Percentiles rank a stretch among this genome's conserved stretches.
phyloP scores from a whole-genome alignment of 2,888 invertebrate genomes.

The Rosalia funebris region DNA sequence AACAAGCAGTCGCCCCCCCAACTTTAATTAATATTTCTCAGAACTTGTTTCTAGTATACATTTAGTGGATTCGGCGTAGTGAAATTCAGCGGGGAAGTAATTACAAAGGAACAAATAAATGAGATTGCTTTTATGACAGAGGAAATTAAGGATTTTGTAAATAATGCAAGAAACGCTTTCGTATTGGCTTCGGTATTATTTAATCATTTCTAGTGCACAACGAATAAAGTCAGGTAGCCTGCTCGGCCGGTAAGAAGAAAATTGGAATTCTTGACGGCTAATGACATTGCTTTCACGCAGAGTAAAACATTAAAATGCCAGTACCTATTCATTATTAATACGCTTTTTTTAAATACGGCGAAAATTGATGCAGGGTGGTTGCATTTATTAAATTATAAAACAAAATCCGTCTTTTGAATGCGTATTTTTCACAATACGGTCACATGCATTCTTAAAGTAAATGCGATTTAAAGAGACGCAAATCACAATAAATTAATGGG shows the following conservation, averaged over 20 bases:
- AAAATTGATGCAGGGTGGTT: not conserved
- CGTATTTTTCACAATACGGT: too few relatives aligned
- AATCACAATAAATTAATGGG: too few relatives aligned
- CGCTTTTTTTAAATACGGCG: not conserved
- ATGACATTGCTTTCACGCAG: not conserved
- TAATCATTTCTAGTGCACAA: constrained; percentile 1
- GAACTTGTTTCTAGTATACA: constrained; percentile 14
- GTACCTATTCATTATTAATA: not conserved
- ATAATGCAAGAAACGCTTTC: constrained; percentile 9
- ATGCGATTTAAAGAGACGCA: too few relatives aligned
- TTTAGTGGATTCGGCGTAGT: constrained; percentile 15
- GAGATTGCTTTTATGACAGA: constrained; percentile 2
- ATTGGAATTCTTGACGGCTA: not conserved
- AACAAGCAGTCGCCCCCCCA: constrained; percentile 5
- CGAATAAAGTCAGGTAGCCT: not conserved
- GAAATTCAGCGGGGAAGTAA: constrained; percentile 13
- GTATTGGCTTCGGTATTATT: constrained; percentile 1
- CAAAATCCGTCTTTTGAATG: too few relatives aligned
- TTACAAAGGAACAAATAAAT: constrained; percentile 17
- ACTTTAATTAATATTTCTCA: constrained; percentile 29
- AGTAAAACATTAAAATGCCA: not conserved
- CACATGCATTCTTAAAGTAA: too few relatives aligned
- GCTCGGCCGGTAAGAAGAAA: not conserved
- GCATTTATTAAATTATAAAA: too few relatives aligned
- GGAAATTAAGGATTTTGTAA: constrained; percentile 20